Conservation (phyloP, 2,888 invertebrate genomes). For the Heliconius erato region DNA sequence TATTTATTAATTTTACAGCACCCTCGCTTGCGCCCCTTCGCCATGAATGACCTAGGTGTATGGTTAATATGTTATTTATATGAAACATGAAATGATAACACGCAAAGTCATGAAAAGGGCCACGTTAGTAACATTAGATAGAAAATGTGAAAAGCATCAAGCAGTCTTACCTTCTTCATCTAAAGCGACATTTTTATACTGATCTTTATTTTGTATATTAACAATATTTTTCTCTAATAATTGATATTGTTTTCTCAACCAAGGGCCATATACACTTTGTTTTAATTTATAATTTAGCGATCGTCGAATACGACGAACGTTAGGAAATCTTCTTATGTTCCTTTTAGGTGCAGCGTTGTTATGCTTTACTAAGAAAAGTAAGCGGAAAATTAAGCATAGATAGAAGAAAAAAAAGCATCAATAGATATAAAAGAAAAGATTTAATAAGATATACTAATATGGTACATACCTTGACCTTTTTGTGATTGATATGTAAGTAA, state of each 20-base stretch:
- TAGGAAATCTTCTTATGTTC: neutral
- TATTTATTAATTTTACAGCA: too few species aligned
- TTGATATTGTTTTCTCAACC: constrained; percentile 24
- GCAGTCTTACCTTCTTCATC: constrained; percentile 21
- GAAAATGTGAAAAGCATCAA: constrained; percentile 7
- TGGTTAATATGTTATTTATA: neutral
- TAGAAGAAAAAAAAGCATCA: neutral
- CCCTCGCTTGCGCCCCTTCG: too few species aligned
- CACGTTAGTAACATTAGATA: neutral
- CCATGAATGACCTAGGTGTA: too few species aligned
- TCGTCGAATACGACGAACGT: neutral
- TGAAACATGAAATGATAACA: neutral
- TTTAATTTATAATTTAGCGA: constrained; percentile 26
- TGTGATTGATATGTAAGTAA: constrained; percentile 49
- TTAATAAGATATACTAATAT: neutral
- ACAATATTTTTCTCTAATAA: constrained; percentile 9
- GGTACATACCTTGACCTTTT: constrained; percentile 48
- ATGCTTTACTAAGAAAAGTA: constrained; percentile 22
- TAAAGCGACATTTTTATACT: neutral
- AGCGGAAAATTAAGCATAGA: constrained; percentile 22
- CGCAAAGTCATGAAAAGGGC: neutral
- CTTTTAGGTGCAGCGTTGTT: constrained; percentile 8
- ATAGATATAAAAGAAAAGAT: neutral
- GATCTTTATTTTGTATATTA: constrained; percentile 9
- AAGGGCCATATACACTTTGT: constrained; percentile 17